These are phyloP conservation scores for Caiman crocodilus DNA, from an alignment of 2,797 vertebrate genomes.

Conservation along the genomic window DNA sequence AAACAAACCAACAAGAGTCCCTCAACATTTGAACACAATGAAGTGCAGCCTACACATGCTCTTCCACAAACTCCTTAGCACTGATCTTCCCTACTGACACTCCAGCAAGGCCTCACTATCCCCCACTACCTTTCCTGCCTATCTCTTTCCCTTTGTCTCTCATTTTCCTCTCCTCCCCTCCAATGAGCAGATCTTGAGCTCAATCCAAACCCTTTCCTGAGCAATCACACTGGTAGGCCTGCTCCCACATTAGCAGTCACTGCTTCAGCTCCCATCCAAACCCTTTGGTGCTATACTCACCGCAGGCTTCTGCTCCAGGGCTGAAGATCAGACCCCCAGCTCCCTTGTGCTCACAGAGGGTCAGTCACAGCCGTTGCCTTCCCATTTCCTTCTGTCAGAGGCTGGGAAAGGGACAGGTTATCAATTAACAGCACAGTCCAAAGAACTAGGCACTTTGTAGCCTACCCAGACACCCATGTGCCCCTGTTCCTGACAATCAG, in stretches of 20 bases:
- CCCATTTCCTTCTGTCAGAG: not conserved
- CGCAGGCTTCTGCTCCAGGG: not conserved
- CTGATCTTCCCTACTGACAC: not conserved
- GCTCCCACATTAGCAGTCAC: not conserved
- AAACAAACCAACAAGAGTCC: not conserved
- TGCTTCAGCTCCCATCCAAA: not conserved
- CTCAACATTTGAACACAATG: not conserved
- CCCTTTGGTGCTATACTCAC: not conserved
- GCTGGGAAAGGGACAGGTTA: constrained; percentile 5
- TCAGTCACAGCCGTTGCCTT: not conserved
- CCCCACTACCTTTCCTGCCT: not conserved
- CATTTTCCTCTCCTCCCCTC: not conserved
- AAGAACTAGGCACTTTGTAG: constrained; percentile 2
- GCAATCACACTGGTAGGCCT: too few relatives aligned
- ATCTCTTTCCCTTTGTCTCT: not conserved
- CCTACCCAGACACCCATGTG: too few relatives aligned
- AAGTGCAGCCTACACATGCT: too few relatives aligned
- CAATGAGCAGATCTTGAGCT: not conserved
- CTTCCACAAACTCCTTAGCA: accelerated
- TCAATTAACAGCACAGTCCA: constrained; percentile 73
- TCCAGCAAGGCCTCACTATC: not conserved
- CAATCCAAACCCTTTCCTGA: too few relatives aligned
- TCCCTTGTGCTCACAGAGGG: not conserved
- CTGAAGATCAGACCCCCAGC: not conserved
- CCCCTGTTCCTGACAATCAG: not conserved